These are phyloP conservation scores for Tachypleus tridentatus DNA, from an alignment of 1,140 invertebrate genomes.

Conservation along the genomic window DNA sequence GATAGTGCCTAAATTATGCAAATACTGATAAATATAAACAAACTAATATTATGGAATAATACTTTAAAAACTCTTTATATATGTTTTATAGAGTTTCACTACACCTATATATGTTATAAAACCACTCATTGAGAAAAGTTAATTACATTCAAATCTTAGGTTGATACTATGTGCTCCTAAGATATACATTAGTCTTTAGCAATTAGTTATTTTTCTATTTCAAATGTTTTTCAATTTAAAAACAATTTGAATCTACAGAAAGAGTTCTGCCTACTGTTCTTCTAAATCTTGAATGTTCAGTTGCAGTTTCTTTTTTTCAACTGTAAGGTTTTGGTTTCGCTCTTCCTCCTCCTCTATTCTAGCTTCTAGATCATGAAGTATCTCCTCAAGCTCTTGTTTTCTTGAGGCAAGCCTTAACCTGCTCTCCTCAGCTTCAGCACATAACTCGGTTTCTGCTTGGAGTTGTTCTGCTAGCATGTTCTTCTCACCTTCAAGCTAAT, in stretches of 20 bases:
- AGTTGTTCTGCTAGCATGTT: conserved; percentile 85
- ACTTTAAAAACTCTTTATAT: too few relatives aligned
- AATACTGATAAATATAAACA: too few relatives aligned
- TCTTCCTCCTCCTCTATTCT: conserved; percentile 96
- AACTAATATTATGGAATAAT: too few relatives aligned
- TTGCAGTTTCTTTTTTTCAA: conserved; percentile 90
- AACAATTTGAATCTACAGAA: too few relatives aligned
- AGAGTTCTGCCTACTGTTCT: conserved; percentile 36
- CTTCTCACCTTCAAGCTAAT: conserved; percentile 65
- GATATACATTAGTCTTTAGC: not conserved
- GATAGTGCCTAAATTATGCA: too few relatives aligned
- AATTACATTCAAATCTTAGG: too few relatives aligned
- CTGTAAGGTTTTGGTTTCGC: conserved; percentile 54
- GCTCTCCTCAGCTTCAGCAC: conserved; percentile 93
- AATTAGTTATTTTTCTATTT: too few relatives aligned
- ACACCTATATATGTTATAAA: too few relatives aligned
- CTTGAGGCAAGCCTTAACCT: conserved; percentile 64
- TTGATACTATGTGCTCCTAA: too few relatives aligned
- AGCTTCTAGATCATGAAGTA: conserved; percentile 88
- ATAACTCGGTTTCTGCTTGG: conserved; percentile 85
- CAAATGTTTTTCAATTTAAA: too few relatives aligned
- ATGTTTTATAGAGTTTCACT: too few relatives aligned
- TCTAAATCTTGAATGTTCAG: conserved; percentile 60
- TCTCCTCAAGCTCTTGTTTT: conserved; percentile 92
- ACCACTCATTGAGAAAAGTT: too few relatives aligned